These are phyloP conservation scores for Cyrtodaria siliqua DNA, from an alignment of 2,888 invertebrate species.

Conservation along the genomic window DNA sequence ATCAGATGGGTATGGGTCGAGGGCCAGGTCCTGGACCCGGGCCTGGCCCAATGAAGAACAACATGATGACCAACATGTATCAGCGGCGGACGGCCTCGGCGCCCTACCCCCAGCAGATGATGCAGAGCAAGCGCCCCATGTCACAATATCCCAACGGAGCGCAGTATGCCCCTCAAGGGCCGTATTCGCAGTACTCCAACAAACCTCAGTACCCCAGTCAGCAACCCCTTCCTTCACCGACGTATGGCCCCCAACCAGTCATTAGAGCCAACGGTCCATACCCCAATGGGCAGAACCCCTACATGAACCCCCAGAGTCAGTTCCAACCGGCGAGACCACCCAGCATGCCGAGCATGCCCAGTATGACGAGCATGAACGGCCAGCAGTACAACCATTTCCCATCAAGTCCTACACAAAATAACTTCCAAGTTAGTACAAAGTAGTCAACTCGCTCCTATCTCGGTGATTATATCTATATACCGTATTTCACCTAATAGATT, in stretches of 20 bases:
- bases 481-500: too few species aligned
- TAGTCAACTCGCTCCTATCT: too few species aligned
- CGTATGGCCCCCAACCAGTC: slow-evolving; percentile 76
- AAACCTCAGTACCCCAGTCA: slow-evolving; percentile 82
- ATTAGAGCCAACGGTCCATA: slow-evolving; percentile 81
- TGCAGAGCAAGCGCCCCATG: slow-evolving; percentile 48
- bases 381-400: slow-evolving; percentile 70
- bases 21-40: slow-evolving; percentile 78
- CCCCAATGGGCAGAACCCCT: slow-evolving; percentile 79
- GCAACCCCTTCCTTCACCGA: slow-evolving; percentile 84
- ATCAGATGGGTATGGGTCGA: slow-evolving; percentile 77
- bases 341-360: slow-evolving; percentile 57
- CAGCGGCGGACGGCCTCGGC: slow-evolving; percentile 90
- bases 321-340: slow-evolving; percentile 71
- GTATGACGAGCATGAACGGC: slow-evolving; percentile 65
- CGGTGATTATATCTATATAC: too few species aligned
- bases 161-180: slow-evolving; percentile 69
- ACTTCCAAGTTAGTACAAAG: slow-evolving; percentile 68
- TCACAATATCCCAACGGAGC: slow-evolving; percentile 77
- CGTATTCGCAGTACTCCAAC: slow-evolving; percentile 76
- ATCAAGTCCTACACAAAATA: slow-evolving; percentile 68
- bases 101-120: slow-evolving; percentile 92
- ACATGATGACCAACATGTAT: slow-evolving; percentile 70
- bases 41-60: slow-evolving; percentile 60
- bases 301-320: slow-evolving; percentile 75